Evolutionary conservation across 2,888 invertebrate species (phyloP).

Genomic region (Hydraecia micacea): DNA sequence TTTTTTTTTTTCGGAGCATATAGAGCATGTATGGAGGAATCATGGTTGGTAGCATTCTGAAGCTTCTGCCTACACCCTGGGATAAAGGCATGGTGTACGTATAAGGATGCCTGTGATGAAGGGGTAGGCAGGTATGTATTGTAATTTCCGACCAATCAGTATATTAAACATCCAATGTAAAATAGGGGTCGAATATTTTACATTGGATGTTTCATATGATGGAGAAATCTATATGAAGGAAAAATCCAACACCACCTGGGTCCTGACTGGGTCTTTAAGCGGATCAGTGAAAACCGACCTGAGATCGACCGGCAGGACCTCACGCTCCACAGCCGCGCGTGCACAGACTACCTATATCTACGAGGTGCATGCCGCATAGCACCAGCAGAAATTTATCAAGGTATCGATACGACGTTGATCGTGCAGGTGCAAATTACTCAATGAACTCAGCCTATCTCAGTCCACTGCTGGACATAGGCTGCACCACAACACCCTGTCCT

Average conservation of each 20-base stretch:
- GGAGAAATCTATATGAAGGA: not conserved
- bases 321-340: not conserved
- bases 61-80: not conserved
- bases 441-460: not conserved
- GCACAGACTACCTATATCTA: no score
- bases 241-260: not conserved
- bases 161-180: not conserved
- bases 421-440: not conserved
- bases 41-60: not conserved
- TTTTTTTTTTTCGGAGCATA: not conserved
- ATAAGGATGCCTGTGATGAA: not conserved
- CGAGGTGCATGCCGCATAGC: rapidly evolving
- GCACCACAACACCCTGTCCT: not conserved
- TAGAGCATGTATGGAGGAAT: not conserved
- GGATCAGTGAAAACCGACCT: not conserved
- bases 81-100: not conserved
- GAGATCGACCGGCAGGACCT: not conserved
- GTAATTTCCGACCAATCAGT: not conserved
- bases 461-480: not conserved
- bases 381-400: not conserved
- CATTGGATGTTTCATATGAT: no score
- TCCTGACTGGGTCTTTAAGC: not conserved
- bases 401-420: not conserved
- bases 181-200: not conserved
- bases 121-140: not conserved